Conservation (phyloP, 2,113 vertebrate species). For the Microtus oregoni region DNA sequence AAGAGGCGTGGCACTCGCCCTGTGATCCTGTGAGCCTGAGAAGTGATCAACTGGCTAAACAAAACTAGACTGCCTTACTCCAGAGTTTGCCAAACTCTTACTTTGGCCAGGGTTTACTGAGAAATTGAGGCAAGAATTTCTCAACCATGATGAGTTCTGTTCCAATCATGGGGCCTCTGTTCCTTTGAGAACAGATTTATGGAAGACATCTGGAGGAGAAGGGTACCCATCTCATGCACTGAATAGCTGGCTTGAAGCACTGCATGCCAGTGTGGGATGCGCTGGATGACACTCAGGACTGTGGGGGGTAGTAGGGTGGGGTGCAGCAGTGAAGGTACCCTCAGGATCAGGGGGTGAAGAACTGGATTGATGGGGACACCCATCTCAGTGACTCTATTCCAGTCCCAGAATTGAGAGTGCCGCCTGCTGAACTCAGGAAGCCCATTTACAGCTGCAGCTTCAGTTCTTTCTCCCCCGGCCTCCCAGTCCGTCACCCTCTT, state of each 20-base stretch:
- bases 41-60: background rate
- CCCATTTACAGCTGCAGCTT: too few species aligned
- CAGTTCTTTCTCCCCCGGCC: too few species aligned
- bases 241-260: background rate
- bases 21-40: background rate
- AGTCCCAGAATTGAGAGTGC: background rate
- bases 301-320: fast-evolving
- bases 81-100: background rate
- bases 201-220: background rate
- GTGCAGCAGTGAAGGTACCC: background rate
- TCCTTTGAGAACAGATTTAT: background rate
- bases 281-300: fast-evolving
- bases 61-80: background rate
- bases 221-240: fast-evolving
- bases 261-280: background rate
- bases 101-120: background rate
- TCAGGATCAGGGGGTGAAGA: background rate
- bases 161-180: background rate
- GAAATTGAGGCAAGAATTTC: background rate
- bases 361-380: background rate
- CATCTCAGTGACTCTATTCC: background rate
- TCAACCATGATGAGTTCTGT: background rate
- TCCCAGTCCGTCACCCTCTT: fast-evolving
- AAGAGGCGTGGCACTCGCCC: too few species aligned
- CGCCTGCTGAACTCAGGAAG: background rate